Conservation (phyloP, 2,797 vertebrate genomes). For the Manis pentadactyla region DNA sequence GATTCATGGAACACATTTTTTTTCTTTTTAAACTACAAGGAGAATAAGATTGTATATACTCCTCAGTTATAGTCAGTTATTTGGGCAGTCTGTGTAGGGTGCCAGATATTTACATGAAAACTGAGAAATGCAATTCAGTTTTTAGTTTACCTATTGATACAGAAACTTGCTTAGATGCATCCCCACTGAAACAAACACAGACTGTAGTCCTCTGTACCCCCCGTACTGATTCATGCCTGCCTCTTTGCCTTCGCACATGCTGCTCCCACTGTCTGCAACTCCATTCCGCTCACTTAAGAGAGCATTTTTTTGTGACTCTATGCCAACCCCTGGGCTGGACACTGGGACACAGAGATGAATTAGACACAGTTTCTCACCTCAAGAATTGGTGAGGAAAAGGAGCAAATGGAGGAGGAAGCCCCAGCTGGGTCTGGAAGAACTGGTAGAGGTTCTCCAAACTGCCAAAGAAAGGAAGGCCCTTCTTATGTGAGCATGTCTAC, state of each 20-base stretch:
- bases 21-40: not conserved
- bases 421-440: not conserved
- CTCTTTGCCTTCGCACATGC: rapidly evolving
- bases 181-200: not conserved
- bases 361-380: not conserved
- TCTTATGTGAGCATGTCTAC: not conserved
- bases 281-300: not conserved
- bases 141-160: not conserved
- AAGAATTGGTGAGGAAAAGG: not conserved
- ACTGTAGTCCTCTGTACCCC: not conserved
- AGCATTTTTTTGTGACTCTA: not conserved
- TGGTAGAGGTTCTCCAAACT: not conserved
- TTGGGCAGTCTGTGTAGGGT: not conserved
- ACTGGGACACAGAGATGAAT: not conserved
- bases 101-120: not conserved
- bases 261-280: not conserved
- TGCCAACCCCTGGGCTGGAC: not conserved
- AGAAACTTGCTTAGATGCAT: not conserved
- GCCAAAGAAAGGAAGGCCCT: not conserved
- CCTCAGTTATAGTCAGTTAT: not conserved
- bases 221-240: not conserved
- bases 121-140: not conserved
- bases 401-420: not conserved
- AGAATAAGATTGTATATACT: conserved; percentile 4
- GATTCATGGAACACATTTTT: not conserved